Conservation (phyloP, 2,113 vertebrate species). For the Anarhynchus alexandrinus region DNA sequence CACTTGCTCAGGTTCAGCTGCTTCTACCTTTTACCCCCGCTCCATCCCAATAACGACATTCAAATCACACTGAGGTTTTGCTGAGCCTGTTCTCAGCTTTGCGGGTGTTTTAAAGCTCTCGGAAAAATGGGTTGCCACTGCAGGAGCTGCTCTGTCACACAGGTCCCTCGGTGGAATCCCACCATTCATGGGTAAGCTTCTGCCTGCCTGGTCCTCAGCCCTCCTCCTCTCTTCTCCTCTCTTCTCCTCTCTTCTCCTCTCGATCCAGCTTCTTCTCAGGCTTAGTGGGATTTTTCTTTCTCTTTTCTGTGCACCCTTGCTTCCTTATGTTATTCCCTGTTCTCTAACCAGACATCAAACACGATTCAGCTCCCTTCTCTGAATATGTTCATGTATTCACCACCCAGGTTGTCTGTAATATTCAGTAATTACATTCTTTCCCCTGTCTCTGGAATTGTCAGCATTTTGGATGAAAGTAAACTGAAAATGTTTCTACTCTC, state of each 20-base stretch:
- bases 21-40: neutral
- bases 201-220: neutral
- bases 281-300: neutral
- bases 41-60: fast-evolving
- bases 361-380: neutral
- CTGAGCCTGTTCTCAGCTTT: neutral
- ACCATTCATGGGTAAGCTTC: neutral
- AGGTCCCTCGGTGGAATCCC: neutral
- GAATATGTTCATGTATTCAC: neutral
- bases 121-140: too few relatives aligned
- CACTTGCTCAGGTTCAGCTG: too few relatives aligned
- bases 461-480: neutral
- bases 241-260: too few relatives aligned
- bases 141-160: neutral
- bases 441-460: neutral
- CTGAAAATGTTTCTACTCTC: neutral
- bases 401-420: neutral
- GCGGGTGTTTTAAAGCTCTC: neutral
- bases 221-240: too few relatives aligned
- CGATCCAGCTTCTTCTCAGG: neutral
- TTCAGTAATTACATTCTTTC: neutral
- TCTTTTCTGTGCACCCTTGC: neutral
- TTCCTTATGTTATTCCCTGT: neutral
- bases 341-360: neutral
- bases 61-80: neutral